phyloP scores from a whole-genome alignment of 2,888 invertebrate genomes.

The Chorisops tibialis region DNA sequence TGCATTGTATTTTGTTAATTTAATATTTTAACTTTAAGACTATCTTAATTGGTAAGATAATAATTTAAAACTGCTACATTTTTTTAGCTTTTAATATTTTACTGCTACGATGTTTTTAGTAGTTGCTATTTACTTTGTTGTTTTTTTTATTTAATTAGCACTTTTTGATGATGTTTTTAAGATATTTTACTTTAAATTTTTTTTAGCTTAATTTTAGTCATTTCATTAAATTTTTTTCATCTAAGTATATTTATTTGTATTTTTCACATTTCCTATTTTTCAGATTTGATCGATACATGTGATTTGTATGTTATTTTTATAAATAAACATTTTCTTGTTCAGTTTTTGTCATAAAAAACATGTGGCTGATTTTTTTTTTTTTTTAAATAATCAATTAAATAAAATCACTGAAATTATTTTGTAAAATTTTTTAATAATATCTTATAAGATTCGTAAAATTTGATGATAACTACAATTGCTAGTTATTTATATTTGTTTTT shows the following conservation, averaged over 20 bases:
- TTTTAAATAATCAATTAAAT: background rate
- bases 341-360: slow-evolving; percentile 18
- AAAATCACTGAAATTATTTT: background rate
- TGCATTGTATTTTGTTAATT: no score
- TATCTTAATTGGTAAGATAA: no score
- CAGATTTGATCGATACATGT: no score
- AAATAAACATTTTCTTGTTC: no score
- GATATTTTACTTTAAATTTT: background rate
- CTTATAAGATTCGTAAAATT: no score
- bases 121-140: background rate
- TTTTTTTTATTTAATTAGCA: background rate
- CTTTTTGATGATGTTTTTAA: slow-evolving; percentile 4
- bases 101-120: slow-evolving; percentile 1
- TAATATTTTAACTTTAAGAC: no score
- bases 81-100: background rate
- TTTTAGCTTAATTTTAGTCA: background rate
- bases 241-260: no score
- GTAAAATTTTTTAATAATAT: background rate
- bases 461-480: background rate
- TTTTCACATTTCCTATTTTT: no score
- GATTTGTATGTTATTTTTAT: no score
- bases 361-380: slow-evolving; percentile 10
- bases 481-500: background rate
- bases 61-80: no score
- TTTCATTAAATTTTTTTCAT: no score